Evolutionary conservation across 1,140 invertebrate genomes (phyloP), one percentile per base, ranked within the genome.

Genomic region (Ceratina calcarata): DNA sequence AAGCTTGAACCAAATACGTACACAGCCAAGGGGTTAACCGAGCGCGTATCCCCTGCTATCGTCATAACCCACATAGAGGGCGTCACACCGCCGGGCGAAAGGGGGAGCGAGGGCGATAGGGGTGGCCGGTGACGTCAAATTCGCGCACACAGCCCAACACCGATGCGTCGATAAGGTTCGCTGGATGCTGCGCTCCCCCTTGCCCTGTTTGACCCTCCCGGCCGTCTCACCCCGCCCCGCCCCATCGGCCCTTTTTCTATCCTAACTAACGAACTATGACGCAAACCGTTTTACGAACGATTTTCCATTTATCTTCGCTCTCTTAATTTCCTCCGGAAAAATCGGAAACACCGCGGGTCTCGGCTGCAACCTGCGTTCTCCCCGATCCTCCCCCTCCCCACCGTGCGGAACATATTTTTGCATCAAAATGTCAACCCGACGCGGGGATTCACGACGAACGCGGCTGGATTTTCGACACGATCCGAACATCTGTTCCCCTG

Each of bases 61-160:
- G 90, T 91, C 90, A 91, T 91, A 91, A 91, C 90, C 90, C 90
- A 91, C 88, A 91, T 91, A 90, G 86, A 91, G 90, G 90, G 85
- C 89, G 86, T 91, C 90, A 91, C 90, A 91, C 90, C 85, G 88
- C 74, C 79, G 49, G 20, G 45, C 22, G 73, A n/a, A 53, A 2
- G 62, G 45, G 16, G 65, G 49, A 16, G 68, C 53, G 61, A 61
- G 58, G 65, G 64, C 22, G 64, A 53, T 55, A 80, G 61, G 78
- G 69, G 78, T 12, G 71, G 82, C 88, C 85, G 87, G 86, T 91
- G 90, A 91, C 90, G 90, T 91, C 90, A 91, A 82, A 81, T 85
- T 85, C 86, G 62, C 83, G 80, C 86, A 86, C 88, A 86, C 83
- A 71, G 77, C 57, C 76, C 76, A 77, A 78, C 82, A 86, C 82